Evolutionary conservation across 2,797 vertebrate genomes (phyloP).

Genomic region (Decapterus maruadsi): DNA sequence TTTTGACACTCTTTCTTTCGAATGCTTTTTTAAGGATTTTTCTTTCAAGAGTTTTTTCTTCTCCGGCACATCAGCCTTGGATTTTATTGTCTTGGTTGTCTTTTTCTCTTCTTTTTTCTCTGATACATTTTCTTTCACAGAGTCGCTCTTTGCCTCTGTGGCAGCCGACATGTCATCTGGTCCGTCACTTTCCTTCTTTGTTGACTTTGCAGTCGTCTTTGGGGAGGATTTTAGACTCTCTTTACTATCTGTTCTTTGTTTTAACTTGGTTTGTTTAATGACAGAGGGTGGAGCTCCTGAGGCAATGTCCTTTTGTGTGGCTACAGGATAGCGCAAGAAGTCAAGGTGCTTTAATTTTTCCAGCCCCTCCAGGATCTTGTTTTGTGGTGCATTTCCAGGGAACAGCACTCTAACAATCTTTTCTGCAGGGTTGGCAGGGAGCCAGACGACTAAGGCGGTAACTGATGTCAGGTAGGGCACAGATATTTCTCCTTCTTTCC

Average conservation of each 20-base stretch:
- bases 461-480: slow-evolving; percentile 98
- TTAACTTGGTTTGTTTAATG: slow-evolving; percentile 95
- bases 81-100: slow-evolving; percentile 86
- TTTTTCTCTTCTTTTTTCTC: slow-evolving; percentile 91
- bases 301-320: slow-evolving; percentile 94
- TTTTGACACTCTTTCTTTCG: slow-evolving; percentile 94
- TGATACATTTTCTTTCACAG: slow-evolving; percentile 88
- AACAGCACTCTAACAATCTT: slow-evolving; percentile 97
- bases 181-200: slow-evolving; percentile 89
- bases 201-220: slow-evolving; percentile 88
- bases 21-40: slow-evolving; percentile 93
- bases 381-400: slow-evolving; percentile 98
- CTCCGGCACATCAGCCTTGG: slow-evolving; percentile 91
- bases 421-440: slow-evolving; percentile 94
- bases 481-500: slow-evolving; percentile 98
- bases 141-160: slow-evolving; percentile 89
- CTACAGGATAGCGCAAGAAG: slow-evolving; percentile 95
- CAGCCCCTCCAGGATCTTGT: slow-evolving; percentile 97
- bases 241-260: slow-evolving; percentile 97
- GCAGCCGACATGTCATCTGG: slow-evolving; percentile 86
- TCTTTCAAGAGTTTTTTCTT: slow-evolving; percentile 95
- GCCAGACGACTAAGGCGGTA: slow-evolving; percentile 97
- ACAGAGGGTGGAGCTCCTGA: slow-evolving; percentile 88
- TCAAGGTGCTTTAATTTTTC: slow-evolving; percentile 98
- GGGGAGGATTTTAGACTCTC: slow-evolving; percentile 96